Percentiles rank a stretch among this genome's conserved stretches.
Evolutionary conservation across 2,797 vertebrate genomes (phyloP).

Genomic region (Lindbergichthys nudifrons): DNA sequence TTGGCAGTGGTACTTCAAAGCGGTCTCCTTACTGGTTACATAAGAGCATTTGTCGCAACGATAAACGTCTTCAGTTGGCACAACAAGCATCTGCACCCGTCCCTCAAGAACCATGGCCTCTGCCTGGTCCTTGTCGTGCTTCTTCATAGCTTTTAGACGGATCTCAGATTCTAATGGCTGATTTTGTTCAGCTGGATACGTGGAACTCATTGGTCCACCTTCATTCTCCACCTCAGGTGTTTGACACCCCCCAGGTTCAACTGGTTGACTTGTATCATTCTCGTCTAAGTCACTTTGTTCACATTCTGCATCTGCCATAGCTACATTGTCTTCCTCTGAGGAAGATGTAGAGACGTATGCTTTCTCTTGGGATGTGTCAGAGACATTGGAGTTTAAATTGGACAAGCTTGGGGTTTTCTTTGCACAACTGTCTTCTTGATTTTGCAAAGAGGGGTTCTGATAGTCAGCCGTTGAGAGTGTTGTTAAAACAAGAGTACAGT

Average conservation of each 20-base stretch:
- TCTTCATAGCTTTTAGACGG: slow-evolving; percentile 85
- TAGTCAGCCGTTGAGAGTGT: slow-evolving; percentile 65
- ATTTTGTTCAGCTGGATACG: slow-evolving; percentile 17
- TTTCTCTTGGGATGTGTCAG: slow-evolving; percentile 25
- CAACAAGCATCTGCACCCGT: slow-evolving; percentile 93
- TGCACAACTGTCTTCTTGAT: slow-evolving; percentile 26
- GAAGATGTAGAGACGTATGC: slow-evolving; percentile 38
- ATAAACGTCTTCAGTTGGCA: slow-evolving; percentile 84
- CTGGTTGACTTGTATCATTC: slow-evolving; percentile 17
- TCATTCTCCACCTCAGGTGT: slow-evolving; percentile 17
- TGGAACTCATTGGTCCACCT: not conserved
- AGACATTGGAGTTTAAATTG: slow-evolving; percentile 4
- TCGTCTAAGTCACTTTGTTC: slow-evolving; percentile 63
- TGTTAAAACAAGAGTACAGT: slow-evolving; percentile 78
- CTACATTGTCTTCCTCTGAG: slow-evolving; percentile 61
- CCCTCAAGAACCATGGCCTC: slow-evolving; percentile 92
- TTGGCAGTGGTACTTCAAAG: slow-evolving; percentile 86
- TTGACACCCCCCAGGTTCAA: slow-evolving; percentile 13
- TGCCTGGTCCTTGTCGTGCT: slow-evolving; percentile 92
- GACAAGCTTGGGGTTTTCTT: slow-evolving; percentile 24
- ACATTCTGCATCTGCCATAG: slow-evolving; percentile 34
- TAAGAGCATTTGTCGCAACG: slow-evolving; percentile 89
- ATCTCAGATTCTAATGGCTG: slow-evolving; percentile 69
- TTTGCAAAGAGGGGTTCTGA: slow-evolving; percentile 33
- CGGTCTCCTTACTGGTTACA: slow-evolving; percentile 85